Evolutionary conservation across 53 echinoderm and acorn worm species (phyloP).

Genomic region (Luidia sarsii): DNA sequence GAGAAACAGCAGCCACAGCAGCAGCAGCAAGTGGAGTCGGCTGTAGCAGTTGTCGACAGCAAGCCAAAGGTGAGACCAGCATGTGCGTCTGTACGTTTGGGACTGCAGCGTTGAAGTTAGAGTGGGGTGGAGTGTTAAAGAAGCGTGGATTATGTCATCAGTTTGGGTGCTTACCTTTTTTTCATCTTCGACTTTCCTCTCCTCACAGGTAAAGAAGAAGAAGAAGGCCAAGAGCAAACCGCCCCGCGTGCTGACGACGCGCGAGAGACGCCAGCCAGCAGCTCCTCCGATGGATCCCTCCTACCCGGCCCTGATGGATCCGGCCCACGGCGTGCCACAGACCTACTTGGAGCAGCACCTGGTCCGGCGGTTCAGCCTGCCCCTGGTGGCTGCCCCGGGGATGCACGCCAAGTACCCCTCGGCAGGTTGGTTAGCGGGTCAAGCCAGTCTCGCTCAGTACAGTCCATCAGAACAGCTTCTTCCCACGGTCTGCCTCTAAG

Average conservation of each 20-base stretch:
- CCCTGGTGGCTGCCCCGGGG: slow-evolving; percentile 42
- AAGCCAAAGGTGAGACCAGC: slow-evolving; percentile 15
- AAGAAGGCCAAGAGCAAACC: slow-evolving; percentile 25
- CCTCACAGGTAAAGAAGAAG: slow-evolving; percentile 39
- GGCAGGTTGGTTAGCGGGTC: slow-evolving; percentile 6
- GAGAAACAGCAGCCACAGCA: slow-evolving; percentile 18
- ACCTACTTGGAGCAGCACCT: slow-evolving; percentile 95
- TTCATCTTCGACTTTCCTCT: no score
- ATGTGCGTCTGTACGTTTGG: neutral
- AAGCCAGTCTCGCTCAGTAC: neutral
- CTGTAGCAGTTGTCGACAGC: slow-evolving; percentile 10
- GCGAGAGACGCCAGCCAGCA: slow-evolving; percentile 1
- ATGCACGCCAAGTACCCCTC: slow-evolving; percentile 23
- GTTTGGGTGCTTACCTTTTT: no score
- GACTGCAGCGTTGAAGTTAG: neutral
- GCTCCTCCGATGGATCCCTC: slow-evolving; percentile 39
- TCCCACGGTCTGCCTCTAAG: no score
- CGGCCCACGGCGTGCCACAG: slow-evolving; percentile 73
- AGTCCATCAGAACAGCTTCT: no score
- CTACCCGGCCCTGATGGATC: slow-evolving; percentile 45
- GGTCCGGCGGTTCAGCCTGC: slow-evolving; percentile 79
- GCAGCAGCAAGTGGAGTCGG: slow-evolving; percentile 10
- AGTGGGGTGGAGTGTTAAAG: no score
- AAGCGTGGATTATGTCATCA: no score
- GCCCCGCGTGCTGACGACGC: neutral